A percentile compares a stretch with the other conserved stretches of the same genome.
Conservation (phyloP, 2,888 invertebrate species). For the Mimas tiliae region DNA sequence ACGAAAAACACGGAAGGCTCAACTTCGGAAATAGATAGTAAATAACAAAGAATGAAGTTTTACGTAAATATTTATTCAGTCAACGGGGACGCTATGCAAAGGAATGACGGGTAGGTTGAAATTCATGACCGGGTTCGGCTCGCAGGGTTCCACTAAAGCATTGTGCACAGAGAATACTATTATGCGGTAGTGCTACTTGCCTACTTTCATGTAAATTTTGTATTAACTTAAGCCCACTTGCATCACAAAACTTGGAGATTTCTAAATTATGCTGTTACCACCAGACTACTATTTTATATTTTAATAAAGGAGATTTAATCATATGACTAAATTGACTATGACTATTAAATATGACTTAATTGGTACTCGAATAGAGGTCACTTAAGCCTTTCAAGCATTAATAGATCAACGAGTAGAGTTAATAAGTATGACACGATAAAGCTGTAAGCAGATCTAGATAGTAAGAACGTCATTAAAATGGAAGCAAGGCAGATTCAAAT, state of each 20-base stretch:
- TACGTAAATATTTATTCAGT: slow-evolving; percentile 22
- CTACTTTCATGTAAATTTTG: neutral
- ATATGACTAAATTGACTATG: no score
- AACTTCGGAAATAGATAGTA: neutral
- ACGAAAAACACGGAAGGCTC: neutral
- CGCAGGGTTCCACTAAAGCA: neutral
- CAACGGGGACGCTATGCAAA: slow-evolving; percentile 5
- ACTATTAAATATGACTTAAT: no score
- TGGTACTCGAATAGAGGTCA: no score
- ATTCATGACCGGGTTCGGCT: slow-evolving; percentile 10
- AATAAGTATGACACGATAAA: no score
- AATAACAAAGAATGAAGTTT: slow-evolving; percentile 15
- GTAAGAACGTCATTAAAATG: no score
- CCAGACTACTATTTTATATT: no score
- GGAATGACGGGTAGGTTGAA: slow-evolving; percentile 7
- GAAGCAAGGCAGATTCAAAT: neutral
- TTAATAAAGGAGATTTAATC: no score
- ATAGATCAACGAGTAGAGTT: no score
- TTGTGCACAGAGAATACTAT: neutral
- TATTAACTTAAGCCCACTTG: neutral
- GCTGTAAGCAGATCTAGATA: no score
- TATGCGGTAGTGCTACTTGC: slow-evolving; percentile 1
- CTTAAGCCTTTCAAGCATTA: no score
- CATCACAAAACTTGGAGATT: neutral
- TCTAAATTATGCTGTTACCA: no score